A percentile compares a stretch with the other conserved stretches of the same genome.
phyloP scores from a whole-genome alignment of 2,888 invertebrate genomes.

The Cyaniris semiargus region DNA sequence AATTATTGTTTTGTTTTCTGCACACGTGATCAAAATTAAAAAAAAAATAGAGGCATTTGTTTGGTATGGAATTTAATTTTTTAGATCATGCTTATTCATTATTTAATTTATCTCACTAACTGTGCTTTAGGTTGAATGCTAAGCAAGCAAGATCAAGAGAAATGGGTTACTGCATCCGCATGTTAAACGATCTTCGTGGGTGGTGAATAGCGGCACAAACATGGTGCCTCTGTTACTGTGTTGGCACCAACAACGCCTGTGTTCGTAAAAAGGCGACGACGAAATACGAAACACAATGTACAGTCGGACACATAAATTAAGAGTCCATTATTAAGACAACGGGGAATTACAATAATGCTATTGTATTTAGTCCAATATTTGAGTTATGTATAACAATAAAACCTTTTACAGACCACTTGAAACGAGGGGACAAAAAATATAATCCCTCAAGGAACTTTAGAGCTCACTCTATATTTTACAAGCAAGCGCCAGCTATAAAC shows the following conservation, averaged over 20 bases:
- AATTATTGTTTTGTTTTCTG: no score
- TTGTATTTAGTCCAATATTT: slow-evolving; percentile 4
- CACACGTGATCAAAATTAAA: no score
- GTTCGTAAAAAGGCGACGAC: slow-evolving; percentile 30
- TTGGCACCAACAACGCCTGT: slow-evolving; percentile 45
- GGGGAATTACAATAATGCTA: background rate
- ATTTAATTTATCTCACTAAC: background rate
- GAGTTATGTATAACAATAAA: background rate
- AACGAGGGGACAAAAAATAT: slow-evolving; percentile 7
- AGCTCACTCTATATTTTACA: background rate
- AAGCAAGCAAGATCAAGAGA: slow-evolving; percentile 28
- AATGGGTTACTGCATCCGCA: background rate
- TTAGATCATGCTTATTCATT: no score
- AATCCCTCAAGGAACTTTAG: background rate
- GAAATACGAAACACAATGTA: slow-evolving; percentile 25
- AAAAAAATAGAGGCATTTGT: no score
- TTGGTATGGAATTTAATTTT: no score
- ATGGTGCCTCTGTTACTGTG: slow-evolving; percentile 49
- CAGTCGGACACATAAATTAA: slow-evolving; percentile 21
- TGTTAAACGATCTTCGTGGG: slow-evolving; percentile 48
- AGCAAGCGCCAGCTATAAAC: background rate
- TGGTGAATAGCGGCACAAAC: slow-evolving; percentile 55
- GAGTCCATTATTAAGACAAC: slow-evolving; percentile 20
- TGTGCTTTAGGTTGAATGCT: background rate
- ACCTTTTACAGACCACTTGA: background rate